Percentiles rank a stretch among this genome's conserved stretches.
Evolutionary conservation across 1,140 invertebrate species (phyloP).

Genomic region (Latrodectus geometricus): DNA sequence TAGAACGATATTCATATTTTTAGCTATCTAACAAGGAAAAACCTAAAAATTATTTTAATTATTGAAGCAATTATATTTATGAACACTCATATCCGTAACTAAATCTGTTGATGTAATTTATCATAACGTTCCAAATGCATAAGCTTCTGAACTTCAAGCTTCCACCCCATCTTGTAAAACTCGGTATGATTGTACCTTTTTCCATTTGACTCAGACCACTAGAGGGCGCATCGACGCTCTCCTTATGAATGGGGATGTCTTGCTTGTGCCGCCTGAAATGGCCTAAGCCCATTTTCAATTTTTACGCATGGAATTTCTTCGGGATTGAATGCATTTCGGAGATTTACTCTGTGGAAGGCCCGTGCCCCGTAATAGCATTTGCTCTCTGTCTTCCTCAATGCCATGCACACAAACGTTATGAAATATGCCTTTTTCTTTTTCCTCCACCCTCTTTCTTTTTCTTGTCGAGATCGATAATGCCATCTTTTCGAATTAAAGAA

Average conservation of each 20-base stretch:
- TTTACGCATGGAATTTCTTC: constrained; percentile 49
- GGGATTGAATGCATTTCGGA: constrained; percentile 44
- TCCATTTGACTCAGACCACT: not conserved
- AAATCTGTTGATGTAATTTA: no score
- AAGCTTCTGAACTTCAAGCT: no score
- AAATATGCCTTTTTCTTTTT: not conserved
- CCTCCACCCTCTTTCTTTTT: not conserved
- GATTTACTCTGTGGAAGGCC: constrained; percentile 17
- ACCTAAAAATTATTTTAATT: no score
- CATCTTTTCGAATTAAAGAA: not conserved
- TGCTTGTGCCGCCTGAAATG: not conserved
- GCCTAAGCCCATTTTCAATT: constrained; percentile 41
- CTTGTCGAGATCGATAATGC: not conserved
- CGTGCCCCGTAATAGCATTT: not conserved
- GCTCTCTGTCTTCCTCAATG: not conserved
- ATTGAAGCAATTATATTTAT: no score
- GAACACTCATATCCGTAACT: no score
- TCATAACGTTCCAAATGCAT: no score
- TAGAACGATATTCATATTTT: no score
- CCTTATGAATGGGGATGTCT: not conserved
- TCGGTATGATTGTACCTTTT: not conserved
- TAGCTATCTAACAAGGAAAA: no score
- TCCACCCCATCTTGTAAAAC: no score
- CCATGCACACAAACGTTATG: not conserved
- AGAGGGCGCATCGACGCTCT: not conserved